Evolutionary conservation across 2,888 invertebrate genomes (phyloP), one percentile per base, ranked within the genome.

Genomic region (Acronicta alni): DNA sequence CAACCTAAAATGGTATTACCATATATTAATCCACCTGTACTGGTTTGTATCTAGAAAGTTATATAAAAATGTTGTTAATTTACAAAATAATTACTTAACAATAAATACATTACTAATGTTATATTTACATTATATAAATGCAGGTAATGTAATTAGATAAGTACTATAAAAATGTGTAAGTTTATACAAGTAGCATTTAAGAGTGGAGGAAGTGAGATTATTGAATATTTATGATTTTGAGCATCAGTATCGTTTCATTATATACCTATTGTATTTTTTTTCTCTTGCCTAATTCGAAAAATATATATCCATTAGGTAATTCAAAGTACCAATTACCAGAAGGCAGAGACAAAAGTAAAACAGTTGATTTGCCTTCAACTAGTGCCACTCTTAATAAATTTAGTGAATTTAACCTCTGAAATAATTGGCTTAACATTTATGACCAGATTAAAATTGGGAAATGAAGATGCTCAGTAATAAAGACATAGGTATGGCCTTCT

Each of bases 131-230:
- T 57, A 53, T 52, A 26, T 72, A 18, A 71, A 47, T 52, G 54
- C 57, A 72, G 57, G 42, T 73, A 55, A 59, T 75, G 38, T 74
- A 60, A 66, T 55, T 6, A 6, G 9, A 30, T 67, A 66, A 38
- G 45, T 58, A 57, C 39, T 66, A 41, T 39, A 32, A 62, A 55
- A 53, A 44, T 62, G 37, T 56, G 44, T 69, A 51, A 56, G 48
- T 60, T 35, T 57, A 16, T 72, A 62, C n/a, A 20, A 49, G 39
- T 67, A 67, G 53, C 43, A 35, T 52, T 10, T 47, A 44, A 43
- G 38, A 62, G 65, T 70, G 54, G 52, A 60, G 59, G 68, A 67
- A 80, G 75, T 81, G 77, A 82, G 79, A 83, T 81, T 77, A 76
- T 69, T 72, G 67, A 60, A 65, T 72, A 72, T 72, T 77, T 65